These are phyloP conservation scores for Girardia tigrina DNA, from an alignment of 2,888 invertebrate genomes.

Conservation along the genomic window DNA sequence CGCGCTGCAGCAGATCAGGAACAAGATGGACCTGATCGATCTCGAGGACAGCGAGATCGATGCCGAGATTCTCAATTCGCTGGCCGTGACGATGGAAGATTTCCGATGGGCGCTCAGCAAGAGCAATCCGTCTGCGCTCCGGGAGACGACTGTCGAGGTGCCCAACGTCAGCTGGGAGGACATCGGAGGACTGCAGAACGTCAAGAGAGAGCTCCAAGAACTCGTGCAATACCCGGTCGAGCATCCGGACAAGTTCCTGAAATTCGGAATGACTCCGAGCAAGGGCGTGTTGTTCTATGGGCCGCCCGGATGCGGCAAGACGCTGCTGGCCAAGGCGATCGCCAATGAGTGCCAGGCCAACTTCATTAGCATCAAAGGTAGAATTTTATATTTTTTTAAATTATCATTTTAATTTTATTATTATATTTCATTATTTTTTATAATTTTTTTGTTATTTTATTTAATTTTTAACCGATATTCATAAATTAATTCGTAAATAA, in stretches of 20 bases:
- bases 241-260: slow-evolving; percentile 98
- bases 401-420: no score
- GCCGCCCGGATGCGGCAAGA: slow-evolving; percentile 73
- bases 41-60: slow-evolving; percentile 97
- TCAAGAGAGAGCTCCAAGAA: slow-evolving; percentile 81
- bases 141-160: slow-evolving; percentile 97
- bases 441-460: no score
- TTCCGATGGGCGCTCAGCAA: slow-evolving; percentile 91
- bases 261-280: slow-evolving; percentile 99
- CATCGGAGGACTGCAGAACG: slow-evolving; percentile 86
- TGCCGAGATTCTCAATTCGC: slow-evolving; percentile 85
- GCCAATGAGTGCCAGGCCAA: slow-evolving; percentile 99
- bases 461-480: no score
- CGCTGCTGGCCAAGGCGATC: slow-evolving; percentile 64
- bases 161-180: slow-evolving; percentile 94
- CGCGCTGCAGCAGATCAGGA: slow-evolving; percentile 93
- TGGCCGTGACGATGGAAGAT: slow-evolving; percentile 97
- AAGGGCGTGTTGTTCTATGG: slow-evolving; percentile 96
- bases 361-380: slow-evolving; percentile 96
- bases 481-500: no score
- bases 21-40: slow-evolving; percentile 99
- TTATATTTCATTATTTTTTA: no score
- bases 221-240: slow-evolving; percentile 98
- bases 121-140: slow-evolving; percentile 89
- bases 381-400: no score